phyloP scores from a whole-genome alignment of 2,113 vertebrate species.

The Salvator merianae region DNA sequence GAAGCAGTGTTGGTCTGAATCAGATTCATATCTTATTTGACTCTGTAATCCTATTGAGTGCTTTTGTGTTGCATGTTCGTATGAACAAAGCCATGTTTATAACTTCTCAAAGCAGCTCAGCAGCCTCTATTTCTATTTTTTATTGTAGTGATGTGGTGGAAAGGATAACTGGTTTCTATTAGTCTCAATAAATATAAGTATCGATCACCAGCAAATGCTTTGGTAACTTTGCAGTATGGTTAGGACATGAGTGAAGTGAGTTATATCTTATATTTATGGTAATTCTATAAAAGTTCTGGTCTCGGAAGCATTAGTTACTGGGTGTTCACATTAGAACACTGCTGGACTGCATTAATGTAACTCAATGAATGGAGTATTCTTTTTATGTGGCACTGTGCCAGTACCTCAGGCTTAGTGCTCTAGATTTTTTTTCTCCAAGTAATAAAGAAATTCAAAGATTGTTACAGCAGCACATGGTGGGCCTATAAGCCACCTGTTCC shows the following conservation, averaged over 20 bases:
- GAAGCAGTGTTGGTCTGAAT: background rate
- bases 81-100: background rate
- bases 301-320: background rate
- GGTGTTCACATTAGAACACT: background rate
- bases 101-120: background rate
- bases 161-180: background rate
- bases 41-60: background rate
- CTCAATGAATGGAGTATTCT: background rate
- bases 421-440: background rate
- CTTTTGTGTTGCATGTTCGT: background rate
- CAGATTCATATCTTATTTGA: background rate
- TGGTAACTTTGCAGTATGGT: background rate
- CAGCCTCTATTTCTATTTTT: background rate
- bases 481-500: slow-evolving; percentile 20
- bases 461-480: slow-evolving; percentile 16
- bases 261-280: background rate
- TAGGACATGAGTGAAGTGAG: background rate
- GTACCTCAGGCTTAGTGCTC: slow-evolving; percentile 12
- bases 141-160: background rate
- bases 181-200: background rate
- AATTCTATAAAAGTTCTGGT: background rate
- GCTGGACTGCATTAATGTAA: background rate
- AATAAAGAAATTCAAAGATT: background rate
- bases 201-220: background rate
- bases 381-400: slow-evolving; percentile 3